These are phyloP conservation scores for Oscheius onirici DNA, from an alignment of 2,888 invertebrate genomes.

Conservation along the genomic window DNA sequence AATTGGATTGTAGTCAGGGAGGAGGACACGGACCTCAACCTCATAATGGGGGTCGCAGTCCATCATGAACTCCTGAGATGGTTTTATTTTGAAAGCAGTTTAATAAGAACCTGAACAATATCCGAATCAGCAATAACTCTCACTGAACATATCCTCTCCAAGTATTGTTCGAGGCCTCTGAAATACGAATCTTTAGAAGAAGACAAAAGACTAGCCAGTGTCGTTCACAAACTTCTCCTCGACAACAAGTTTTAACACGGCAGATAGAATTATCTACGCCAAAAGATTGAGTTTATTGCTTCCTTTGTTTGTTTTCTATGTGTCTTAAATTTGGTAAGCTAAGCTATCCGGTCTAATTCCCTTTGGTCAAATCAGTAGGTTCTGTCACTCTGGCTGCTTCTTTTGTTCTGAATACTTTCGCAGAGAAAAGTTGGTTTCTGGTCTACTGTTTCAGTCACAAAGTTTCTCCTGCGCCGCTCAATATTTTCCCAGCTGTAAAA, in stretches of 20 bases:
- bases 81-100: not conserved
- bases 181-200: slow-evolving; percentile 4
- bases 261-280: no score
- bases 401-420: no score
- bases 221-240: no score
- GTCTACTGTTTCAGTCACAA: no score
- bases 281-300: no score
- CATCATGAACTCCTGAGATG: slow-evolving; percentile 67
- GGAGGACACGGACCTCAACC: slow-evolving; percentile 80
- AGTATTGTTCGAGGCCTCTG: slow-evolving; percentile 89
- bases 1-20: slow-evolving; percentile 81
- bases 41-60: slow-evolving; percentile 70
- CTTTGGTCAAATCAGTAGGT: no score
- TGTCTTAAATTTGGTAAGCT: no score
- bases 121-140: slow-evolving; percentile 97
- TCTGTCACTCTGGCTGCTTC: not conserved
- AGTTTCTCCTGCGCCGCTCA: not conserved
- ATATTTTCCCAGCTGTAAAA: not conserved
- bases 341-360: no score
- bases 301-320: no score
- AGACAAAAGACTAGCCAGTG: no score
- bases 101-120: slow-evolving; percentile 84
- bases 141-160: slow-evolving; percentile 97
- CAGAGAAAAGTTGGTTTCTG: no score
- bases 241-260: no score